Percentiles rank a stretch among this genome's conserved stretches.
Evolutionary conservation across 2,113 vertebrate genomes (phyloP).

Genomic region (Cyphomyrus plagiostoma): DNA sequence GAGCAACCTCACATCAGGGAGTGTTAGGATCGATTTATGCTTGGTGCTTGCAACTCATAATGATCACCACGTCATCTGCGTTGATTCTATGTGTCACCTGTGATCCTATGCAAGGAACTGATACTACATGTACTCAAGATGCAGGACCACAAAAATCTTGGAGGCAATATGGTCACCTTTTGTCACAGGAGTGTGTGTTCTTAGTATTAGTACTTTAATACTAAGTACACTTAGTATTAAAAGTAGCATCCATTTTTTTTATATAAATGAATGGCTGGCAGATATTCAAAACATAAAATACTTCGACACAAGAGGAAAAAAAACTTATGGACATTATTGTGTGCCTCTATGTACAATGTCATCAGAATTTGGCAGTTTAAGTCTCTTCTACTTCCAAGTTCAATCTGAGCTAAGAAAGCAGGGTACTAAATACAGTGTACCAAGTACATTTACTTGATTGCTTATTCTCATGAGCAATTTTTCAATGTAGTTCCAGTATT

Average conservation of each 20-base stretch:
- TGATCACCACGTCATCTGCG: too few relatives aligned
- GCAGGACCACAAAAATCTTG: too few relatives aligned
- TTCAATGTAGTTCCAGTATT: neutral
- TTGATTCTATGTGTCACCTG: too few relatives aligned
- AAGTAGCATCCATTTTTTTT: too few relatives aligned
- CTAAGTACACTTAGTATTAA: too few relatives aligned
- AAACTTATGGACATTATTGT: neutral
- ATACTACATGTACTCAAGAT: too few relatives aligned
- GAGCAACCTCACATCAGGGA: neutral
- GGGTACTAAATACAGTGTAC: neutral
- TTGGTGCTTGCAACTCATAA: too few relatives aligned
- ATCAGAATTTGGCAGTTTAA: neutral
- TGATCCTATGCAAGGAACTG: too few relatives aligned
- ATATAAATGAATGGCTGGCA: neutral
- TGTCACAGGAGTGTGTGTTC: too few relatives aligned
- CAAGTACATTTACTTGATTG: neutral
- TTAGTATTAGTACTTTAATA: too few relatives aligned
- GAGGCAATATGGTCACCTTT: too few relatives aligned
- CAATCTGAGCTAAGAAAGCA: neutral
- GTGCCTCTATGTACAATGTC: neutral
- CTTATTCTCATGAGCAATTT: neutral
- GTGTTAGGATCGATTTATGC: neutral
- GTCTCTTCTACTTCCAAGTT: neutral
- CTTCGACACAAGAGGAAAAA: neutral
- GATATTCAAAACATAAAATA: neutral